Evolutionary conservation across 2,888 invertebrate species (phyloP).

Genomic region (Stenotaenia linearis): DNA sequence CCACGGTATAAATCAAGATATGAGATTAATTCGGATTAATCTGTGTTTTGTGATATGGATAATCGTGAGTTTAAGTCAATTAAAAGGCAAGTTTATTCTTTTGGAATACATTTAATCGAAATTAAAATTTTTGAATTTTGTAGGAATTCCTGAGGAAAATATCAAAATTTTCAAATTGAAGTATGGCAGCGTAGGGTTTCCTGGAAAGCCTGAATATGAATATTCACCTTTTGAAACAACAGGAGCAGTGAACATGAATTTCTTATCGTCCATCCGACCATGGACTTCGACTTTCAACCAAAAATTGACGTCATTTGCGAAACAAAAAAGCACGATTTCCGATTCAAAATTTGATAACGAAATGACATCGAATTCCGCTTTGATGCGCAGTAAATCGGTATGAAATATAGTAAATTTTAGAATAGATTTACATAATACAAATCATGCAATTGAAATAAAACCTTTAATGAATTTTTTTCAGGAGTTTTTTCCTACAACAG

Average conservation of each 20-base stretch:
- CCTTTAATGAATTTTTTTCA: too few relatives aligned
- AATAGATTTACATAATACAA: not conserved
- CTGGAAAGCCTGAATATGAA: not conserved
- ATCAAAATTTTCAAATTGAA: not conserved
- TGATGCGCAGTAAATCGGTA: not conserved
- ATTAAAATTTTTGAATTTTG: not conserved
- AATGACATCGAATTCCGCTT: not conserved
- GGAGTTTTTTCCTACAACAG: too few relatives aligned
- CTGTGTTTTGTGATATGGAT: not conserved
- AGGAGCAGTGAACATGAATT: not conserved
- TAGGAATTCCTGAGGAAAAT: not conserved
- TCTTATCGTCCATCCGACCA: not conserved
- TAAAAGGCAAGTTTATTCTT: not conserved
- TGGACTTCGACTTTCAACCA: not conserved
- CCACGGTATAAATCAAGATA: not conserved
- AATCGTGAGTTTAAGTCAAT: not conserved
- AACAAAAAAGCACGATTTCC: not conserved
- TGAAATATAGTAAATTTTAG: not conserved
- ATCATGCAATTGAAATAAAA: too few relatives aligned
- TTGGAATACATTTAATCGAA: not conserved
- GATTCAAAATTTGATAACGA: not conserved
- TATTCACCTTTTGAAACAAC: not conserved
- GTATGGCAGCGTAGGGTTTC: not conserved
- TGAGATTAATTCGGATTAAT: conserved; percentile 1
- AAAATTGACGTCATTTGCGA: not conserved